These are phyloP conservation scores for Diarsia rubi DNA, from an alignment of 2,888 invertebrate genomes.

Conservation along the genomic window DNA sequence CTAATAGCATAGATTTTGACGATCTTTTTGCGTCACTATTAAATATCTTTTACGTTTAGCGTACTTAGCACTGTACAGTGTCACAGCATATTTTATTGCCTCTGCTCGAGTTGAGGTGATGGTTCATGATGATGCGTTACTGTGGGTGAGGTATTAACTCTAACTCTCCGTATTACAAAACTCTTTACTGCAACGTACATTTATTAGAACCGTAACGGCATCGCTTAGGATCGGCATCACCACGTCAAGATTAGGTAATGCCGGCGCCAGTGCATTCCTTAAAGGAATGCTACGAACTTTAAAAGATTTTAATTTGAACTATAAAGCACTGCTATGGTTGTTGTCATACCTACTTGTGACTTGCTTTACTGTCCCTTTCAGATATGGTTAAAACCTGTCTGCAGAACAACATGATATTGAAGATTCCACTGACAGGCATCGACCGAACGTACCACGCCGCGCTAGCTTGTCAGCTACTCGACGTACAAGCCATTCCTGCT, in stretches of 20 bases:
- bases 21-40: neutral
- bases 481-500: constrained; percentile 91
- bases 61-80: neutral
- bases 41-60: neutral
- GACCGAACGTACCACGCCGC: constrained; percentile 91
- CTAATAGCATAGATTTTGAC: neutral
- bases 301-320: neutral
- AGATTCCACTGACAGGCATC: constrained; percentile 86
- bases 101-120: too few species aligned
- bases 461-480: constrained; percentile 92
- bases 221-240: neutral
- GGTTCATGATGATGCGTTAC: too few species aligned
- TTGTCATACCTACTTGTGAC: neutral
- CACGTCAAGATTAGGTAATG: neutral
- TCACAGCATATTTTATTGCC: too few species aligned
- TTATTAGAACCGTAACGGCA: neutral
- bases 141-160: too few species aligned
- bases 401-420: constrained; percentile 76
- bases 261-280: neutral
- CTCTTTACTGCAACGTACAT: neutral
- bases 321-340: neutral
- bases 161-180: neutral
- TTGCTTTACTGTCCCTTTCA: constrained; percentile 52
- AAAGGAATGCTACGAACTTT: neutral
- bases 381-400: constrained; percentile 68